Base-by-base conservation (phyloP, 30 jellyfish, hydroid and myxozoan species). In the Hydractinia echinata region DNA sequence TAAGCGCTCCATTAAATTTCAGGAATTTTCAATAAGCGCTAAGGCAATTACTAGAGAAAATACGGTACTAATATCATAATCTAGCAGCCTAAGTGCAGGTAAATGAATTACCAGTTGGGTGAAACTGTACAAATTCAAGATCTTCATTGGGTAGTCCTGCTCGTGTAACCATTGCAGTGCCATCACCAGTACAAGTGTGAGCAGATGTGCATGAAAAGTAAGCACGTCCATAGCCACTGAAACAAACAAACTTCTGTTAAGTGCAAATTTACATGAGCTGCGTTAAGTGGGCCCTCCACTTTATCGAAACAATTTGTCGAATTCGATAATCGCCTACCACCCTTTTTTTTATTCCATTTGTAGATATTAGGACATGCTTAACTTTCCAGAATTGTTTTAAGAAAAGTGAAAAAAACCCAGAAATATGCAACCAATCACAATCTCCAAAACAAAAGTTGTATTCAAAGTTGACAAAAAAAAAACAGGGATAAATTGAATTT, bases 111-210 rank as follows among this genome's bases (percentile, higher is more conserved):
- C 98, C 98, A 51, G 99, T 94, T 7, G 99, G 99, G 78, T 94
- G 99, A 76, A 94, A 94, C 82, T 94, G 99, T 9, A 94, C 96
- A 79, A 94, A 94, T 69, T 94, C 99, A 95, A 94, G 84, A 69
- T 94, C 99, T 85, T 94, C 90, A 78, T 88, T 88, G 55, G 99
- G 96, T 54, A 88, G 67, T 16, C 99, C 99, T 9, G 96, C 96
- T 62, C 99, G 76, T 66, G 96, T 81, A 0, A 88, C 87, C 99
- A 88, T 84, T 11, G 97, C 96, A 6, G 91, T 83, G 4, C 99
- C 99, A 94, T 94, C 99, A 10, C 99, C 99, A 53, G 99, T 94
- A 82, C 99, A 94, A 15, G 99, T 76, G 79, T 94, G 99, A 48
- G 99, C 99, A 14, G 99, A 94, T 10, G 99, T 94, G 67, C 99